phyloP scores from a whole-genome alignment of 1,140 invertebrate genomes.

The Trypoxylus dichotomus region DNA sequence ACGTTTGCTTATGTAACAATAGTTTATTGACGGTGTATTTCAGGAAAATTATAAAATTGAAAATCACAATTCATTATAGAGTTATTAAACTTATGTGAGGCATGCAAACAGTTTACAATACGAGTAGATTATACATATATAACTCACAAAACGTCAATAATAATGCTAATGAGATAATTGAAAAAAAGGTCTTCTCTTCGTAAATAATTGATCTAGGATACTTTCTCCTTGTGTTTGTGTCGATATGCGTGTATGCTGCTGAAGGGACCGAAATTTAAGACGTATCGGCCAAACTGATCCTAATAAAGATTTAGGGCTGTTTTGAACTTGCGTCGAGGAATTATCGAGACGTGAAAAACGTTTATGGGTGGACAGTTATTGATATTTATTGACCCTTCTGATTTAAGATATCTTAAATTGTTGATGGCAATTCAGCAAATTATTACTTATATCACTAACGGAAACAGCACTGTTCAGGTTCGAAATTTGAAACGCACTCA shows the following conservation, averaged over 20 bases:
- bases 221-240: neutral
- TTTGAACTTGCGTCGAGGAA: slow-evolving; percentile 15
- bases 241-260: neutral
- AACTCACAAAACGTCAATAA: neutral
- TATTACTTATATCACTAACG: neutral
- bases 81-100: too few species aligned
- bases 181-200: neutral
- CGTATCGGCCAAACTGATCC: neutral
- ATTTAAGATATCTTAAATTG: slow-evolving; percentile 19
- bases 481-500: neutral
- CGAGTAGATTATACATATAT: too few species aligned
- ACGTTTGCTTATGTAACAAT: too few species aligned
- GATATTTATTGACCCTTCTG: slow-evolving; percentile 13
- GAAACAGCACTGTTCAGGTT: neutral
- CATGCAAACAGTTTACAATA: too few species aligned
- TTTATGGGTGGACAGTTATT: slow-evolving; percentile 23
- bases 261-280: slow-evolving; percentile 4
- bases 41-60: too few species aligned
- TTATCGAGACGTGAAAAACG: slow-evolving; percentile 20
- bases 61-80: too few species aligned
- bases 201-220: neutral
- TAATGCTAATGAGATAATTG: neutral
- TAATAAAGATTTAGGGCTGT: slow-evolving; percentile 21
- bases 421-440: neutral
- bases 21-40: too few species aligned